Evolutionary conservation across 2,113 vertebrate genomes (phyloP), one percentile per base, ranked within the genome.

Genomic region (Alaudala cheleensis): DNA sequence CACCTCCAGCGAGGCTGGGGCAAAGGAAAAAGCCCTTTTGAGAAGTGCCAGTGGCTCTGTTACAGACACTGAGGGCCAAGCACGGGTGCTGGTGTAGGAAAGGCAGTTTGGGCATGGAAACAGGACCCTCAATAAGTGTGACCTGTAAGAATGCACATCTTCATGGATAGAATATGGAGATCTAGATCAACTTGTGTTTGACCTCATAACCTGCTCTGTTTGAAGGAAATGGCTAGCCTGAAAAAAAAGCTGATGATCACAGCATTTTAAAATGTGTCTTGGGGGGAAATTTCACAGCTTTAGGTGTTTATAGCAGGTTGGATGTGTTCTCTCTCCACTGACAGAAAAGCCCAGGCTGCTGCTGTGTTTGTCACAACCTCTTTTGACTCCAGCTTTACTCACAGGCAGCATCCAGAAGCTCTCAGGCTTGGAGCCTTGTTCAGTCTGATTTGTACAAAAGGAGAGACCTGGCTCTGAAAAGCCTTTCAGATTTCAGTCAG

Each of bases 91-190:
- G 5, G 20, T 28, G 84, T 40, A 45, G 64, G n/a, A 33, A 33
- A 62, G 69, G 50, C 21, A 62, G 37, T 34, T 71, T n/a, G 85
- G 50, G 70, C 53, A 12, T 7, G 18, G 70, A 66, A 81, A 14
- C 1, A 3, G 4, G 20, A n/a, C 34, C 57, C 31, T 71, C 31
- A 57, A 14, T 9, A 24, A 64, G 42, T 62, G 34, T 6, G 20
- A 9, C 57, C 44, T 85, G n/a, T 50, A 13, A 65, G 22, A 50
- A 20, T 14, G 29, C 21, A 10, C 15, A 4, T 45, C n/a, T 82
- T 71, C 20, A 1, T 28, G 4, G 8, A 1, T 4, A 4, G 40
- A 31, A 54, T 42, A 2, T 54, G 2, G 9, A 22, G 33, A 5
- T 28, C 14, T 5, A 58, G 58, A 19, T 33, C 45, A 47, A 0